Conservation (phyloP, 2,797 vertebrate genomes). For the Danio aesculapii region DNA sequence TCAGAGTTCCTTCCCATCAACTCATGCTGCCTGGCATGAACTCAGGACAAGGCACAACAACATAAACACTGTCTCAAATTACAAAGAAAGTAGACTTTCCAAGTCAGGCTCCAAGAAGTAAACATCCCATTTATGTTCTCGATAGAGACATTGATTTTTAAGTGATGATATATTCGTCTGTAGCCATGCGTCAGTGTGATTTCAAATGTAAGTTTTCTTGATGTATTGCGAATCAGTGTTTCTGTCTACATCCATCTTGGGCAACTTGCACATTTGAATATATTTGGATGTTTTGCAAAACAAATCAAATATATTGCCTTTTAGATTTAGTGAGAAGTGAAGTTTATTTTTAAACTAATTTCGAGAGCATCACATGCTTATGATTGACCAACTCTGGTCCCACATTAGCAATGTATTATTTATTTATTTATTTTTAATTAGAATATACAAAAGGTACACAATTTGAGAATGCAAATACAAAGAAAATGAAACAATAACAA, state of each 20-base stretch:
- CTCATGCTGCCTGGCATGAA: constrained; percentile 19
- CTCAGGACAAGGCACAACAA: constrained; percentile 9
- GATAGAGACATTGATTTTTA: neutral
- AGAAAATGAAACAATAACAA: too few relatives aligned
- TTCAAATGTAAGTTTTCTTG: neutral
- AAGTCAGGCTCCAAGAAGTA: neutral
- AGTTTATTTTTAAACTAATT: too few relatives aligned
- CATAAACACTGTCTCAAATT: constrained; percentile 28
- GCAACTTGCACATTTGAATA: neutral
- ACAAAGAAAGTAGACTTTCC: neutral
- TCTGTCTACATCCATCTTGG: neutral
- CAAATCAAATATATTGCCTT: neutral
- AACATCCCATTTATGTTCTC: neutral
- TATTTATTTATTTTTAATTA: too few relatives aligned
- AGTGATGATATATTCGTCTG: neutral
- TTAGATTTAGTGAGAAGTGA: neutral
- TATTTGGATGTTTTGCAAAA: neutral
- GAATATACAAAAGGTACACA: too few relatives aligned
- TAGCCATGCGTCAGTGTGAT: neutral
- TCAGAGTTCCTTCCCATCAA: constrained; percentile 39
- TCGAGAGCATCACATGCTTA: too few relatives aligned
- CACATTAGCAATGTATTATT: too few relatives aligned
- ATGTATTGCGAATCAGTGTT: neutral
- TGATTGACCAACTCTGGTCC: too few relatives aligned
- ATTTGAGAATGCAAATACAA: too few relatives aligned